A percentile compares a stretch with the other conserved stretches of the same genome.
These are phyloP conservation scores for Anseranas semipalmata DNA, from an alignment of 2,113 vertebrate species.

Conservation along the genomic window DNA sequence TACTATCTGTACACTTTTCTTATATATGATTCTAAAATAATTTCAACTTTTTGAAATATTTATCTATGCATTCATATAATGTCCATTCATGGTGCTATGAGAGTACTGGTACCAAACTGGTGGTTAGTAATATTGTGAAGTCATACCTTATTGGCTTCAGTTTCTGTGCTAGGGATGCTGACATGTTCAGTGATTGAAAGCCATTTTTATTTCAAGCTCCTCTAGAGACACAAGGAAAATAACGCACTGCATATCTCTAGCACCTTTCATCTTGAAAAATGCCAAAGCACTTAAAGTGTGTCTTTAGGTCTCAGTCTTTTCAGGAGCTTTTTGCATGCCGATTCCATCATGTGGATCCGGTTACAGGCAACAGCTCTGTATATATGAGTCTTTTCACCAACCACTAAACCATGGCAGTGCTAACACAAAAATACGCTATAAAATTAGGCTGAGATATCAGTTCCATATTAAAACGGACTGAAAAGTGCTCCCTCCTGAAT, in stretches of 20 bases:
- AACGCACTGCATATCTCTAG: background rate
- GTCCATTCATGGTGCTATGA: rapidly evolving
- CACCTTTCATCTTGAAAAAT: background rate
- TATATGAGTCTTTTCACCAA: background rate
- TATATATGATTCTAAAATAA: background rate
- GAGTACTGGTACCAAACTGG: background rate
- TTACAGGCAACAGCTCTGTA: background rate
- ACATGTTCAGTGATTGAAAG: background rate
- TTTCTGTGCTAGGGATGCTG: background rate
- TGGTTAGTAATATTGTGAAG: background rate
- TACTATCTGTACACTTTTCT: background rate
- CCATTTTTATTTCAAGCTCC: background rate
- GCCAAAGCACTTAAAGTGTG: background rate
- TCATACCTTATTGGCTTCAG: background rate
- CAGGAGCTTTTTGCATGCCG: background rate
- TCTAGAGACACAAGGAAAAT: background rate
- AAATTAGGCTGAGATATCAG: constrained; percentile 30
- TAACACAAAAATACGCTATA: constrained; percentile 5
- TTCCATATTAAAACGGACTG: background rate
- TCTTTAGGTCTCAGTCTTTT: background rate
- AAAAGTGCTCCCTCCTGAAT: constrained; percentile 57
- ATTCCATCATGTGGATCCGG: background rate
- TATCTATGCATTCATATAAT: background rate
- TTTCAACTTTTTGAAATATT: background rate
- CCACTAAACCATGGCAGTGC: background rate